Evolutionary conservation across 37 sponge, comb jelly and placozoan genomes (phyloP).

Genomic region (Tethya wilhelma): DNA sequence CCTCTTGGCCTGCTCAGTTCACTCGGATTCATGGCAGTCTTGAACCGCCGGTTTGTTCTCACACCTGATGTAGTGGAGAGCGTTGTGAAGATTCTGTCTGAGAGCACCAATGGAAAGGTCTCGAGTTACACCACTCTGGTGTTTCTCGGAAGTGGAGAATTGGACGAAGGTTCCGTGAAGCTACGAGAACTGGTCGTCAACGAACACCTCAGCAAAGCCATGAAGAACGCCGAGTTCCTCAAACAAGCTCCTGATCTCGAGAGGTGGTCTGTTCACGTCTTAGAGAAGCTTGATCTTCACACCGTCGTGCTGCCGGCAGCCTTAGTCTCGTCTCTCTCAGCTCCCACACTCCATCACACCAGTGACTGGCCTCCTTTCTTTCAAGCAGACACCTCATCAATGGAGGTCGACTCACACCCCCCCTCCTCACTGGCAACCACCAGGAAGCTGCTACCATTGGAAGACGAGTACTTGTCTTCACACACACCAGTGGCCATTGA

Average conservation of each 20-base stretch:
- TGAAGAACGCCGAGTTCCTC: slow-evolving; percentile 29
- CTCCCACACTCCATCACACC: neutral
- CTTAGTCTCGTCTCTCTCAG: neutral
- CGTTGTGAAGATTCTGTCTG: slow-evolving; percentile 29
- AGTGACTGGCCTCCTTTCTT: slow-evolving; percentile 29
- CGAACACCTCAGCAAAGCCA: slow-evolving; percentile 15
- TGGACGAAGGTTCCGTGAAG: slow-evolving; percentile 39
- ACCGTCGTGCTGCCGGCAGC: slow-evolving; percentile 31
- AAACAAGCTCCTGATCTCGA: slow-evolving; percentile 50
- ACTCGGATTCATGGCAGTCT: slow-evolving; percentile 70
- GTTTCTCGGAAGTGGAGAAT: slow-evolving; percentile 55
- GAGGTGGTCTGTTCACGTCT: slow-evolving; percentile 64
- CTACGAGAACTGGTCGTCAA: slow-evolving; percentile 39
- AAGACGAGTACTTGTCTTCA: slow-evolving; percentile 27
- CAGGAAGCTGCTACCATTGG: slow-evolving; percentile 26
- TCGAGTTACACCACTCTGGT: slow-evolving; percentile 67
- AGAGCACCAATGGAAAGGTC: slow-evolving; percentile 52
- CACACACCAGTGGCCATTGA: slow-evolving; percentile 43
- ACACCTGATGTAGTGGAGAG: slow-evolving; percentile 35
- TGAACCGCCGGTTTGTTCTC: slow-evolving; percentile 54
- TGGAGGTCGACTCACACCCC: too few species aligned
- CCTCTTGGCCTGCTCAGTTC: slow-evolving; percentile 73
- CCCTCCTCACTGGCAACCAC: neutral
- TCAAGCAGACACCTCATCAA: neutral
- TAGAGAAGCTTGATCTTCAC: slow-evolving; percentile 72